Evolutionary conservation across 2,797 vertebrate genomes (phyloP).

Genomic region (Coranthus polyacanthus): DNA sequence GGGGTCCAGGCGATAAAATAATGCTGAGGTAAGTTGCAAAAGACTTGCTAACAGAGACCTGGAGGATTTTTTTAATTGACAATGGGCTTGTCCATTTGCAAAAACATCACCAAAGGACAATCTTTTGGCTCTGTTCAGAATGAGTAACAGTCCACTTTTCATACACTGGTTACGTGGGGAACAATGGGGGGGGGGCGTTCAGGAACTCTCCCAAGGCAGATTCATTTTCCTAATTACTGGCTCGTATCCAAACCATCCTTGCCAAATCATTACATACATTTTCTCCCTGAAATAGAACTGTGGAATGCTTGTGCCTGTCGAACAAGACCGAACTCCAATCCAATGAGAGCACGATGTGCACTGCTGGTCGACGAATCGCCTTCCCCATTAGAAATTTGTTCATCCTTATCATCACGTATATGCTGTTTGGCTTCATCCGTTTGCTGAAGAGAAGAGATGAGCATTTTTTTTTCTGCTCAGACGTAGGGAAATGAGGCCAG

Average conservation of each 20-base stretch:
- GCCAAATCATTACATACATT: conserved; percentile 56
- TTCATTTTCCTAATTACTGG: conserved; percentile 54
- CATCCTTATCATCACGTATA: conserved; percentile 51
- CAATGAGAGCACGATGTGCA: conserved; percentile 40
- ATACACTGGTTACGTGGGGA: conserved; percentile 23
- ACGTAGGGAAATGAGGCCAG: conserved; percentile 66
- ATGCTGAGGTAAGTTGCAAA: conserved; percentile 12
- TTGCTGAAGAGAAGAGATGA: conserved; percentile 25
- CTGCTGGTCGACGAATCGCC: conserved; percentile 35
- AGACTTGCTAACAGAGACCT: conserved; percentile 27
- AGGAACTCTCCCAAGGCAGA: conserved; percentile 31
- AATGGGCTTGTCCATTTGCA: conserved; percentile 18
- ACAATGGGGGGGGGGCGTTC: not conserved
- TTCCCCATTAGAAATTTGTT: conserved; percentile 59
- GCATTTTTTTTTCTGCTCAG: conserved; percentile 16
- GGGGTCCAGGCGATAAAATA: conserved; percentile 9
- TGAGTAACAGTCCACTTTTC: conserved; percentile 14
- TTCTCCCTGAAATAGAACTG: conserved; percentile 28
- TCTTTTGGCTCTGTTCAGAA: conserved; percentile 14
- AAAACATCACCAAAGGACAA: conserved; percentile 21
- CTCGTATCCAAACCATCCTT: conserved; percentile 27
- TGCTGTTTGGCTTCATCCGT: too few relatives aligned
- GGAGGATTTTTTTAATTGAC: conserved; percentile 38
- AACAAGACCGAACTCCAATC: conserved; percentile 17
- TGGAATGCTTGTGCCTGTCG: conserved; percentile 1